Conservation (phyloP, 1,140 invertebrate genomes). For the Euwallacea similis region DNA sequence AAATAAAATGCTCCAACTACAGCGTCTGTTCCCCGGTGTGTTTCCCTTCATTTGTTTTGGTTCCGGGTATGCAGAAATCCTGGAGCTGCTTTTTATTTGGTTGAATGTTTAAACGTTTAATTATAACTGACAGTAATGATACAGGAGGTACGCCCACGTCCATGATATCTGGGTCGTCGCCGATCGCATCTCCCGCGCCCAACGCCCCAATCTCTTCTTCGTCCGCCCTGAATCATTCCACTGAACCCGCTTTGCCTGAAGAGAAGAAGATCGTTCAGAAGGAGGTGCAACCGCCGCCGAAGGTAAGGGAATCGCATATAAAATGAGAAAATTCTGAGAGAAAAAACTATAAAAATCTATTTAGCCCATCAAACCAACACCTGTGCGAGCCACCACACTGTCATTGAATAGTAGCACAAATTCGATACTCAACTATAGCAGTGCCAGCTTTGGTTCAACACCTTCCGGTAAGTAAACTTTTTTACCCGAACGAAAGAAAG, state of each 20-base stretch:
- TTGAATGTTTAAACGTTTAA: constrained; percentile 45
- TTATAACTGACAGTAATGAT: constrained; percentile 80
- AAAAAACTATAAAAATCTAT: constrained; percentile 41
- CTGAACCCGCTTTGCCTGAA: constrained; percentile 73
- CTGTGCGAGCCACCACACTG: constrained; percentile 62
- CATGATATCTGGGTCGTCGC: constrained; percentile 72
- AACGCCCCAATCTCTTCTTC: constrained; percentile 57
- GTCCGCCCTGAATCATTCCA: constrained; percentile 71
- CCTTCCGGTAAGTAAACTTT: constrained; percentile 41
- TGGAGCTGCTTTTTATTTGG: no score
- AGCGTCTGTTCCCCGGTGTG: no score
- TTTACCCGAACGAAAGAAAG: no score
- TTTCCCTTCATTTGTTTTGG: no score
- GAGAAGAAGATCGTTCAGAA: constrained; percentile 70
- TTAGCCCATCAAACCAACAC: constrained; percentile 73
- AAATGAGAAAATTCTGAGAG: constrained; percentile 1
- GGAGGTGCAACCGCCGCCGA: constrained; percentile 49
- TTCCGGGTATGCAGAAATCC: no score
- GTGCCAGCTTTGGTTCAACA: constrained; percentile 55
- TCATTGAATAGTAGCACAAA: constrained; percentile 57
- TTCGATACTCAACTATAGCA: constrained; percentile 58
- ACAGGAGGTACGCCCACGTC: constrained; percentile 80
- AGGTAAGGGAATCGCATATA: constrained; percentile 46
- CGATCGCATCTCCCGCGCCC: constrained; percentile 61
- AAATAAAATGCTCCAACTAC: no score